Evolutionary conservation across 2,888 invertebrate species (phyloP).

Genomic region (Cephus sareptanus): DNA sequence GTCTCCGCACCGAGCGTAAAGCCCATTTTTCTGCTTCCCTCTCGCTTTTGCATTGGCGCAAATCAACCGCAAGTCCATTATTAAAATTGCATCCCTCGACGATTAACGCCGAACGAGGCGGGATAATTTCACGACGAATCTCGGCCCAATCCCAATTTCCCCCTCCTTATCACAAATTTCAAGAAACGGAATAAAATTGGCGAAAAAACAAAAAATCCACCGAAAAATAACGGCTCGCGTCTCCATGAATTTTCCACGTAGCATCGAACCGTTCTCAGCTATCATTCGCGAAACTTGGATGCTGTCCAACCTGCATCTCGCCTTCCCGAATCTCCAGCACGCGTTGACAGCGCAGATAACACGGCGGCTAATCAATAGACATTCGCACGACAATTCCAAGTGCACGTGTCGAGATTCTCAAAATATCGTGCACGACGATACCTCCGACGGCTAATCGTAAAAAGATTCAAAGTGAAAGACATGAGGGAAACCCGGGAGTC

Average conservation of each 20-base stretch:
- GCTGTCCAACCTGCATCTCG: constrained; percentile 29
- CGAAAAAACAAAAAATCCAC: background rate
- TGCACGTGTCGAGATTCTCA: constrained; percentile 27
- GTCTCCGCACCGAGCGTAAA: background rate
- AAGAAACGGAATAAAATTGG: background rate
- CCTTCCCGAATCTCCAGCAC: constrained; percentile 16
- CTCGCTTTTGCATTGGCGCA: no score
- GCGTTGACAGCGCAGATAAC: constrained; percentile 37
- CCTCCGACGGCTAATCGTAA: constrained; percentile 29
- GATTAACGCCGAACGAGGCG: background rate
- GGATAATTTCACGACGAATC: constrained; percentile 4
- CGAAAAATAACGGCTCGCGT: background rate
- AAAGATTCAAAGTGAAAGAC: constrained; percentile 36
- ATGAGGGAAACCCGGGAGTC: constrained; percentile 26
- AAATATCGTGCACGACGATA: constrained; percentile 29
- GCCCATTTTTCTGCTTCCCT: background rate
- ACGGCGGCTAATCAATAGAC: constrained; percentile 27
- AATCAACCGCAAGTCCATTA: background rate
- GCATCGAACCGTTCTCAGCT: constrained; percentile 38
- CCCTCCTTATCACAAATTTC: background rate
- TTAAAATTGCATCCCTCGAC: background rate
- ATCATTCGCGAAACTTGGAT: constrained; percentile 43
- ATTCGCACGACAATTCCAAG: background rate
- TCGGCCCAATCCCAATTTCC: constrained; percentile 2
- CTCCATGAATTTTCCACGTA: background rate